Evolutionary conservation across 2,113 vertebrate genomes (phyloP).

Genomic region (Spizaetus ornatus): DNA sequence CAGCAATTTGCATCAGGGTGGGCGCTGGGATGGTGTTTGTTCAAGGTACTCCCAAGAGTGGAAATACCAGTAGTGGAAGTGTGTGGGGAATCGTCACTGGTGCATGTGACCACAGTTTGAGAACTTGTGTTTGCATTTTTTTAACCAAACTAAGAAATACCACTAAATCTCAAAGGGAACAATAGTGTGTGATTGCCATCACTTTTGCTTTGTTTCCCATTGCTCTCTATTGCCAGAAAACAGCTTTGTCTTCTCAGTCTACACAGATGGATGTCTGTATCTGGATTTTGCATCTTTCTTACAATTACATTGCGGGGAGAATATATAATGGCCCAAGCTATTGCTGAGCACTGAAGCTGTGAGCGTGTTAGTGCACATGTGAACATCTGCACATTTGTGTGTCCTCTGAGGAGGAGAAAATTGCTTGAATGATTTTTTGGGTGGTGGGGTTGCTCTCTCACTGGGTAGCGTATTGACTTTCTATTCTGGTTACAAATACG

Average conservation of each 20-base stretch:
- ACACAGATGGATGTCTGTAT: not conserved
- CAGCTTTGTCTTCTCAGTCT: not conserved
- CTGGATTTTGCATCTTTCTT: not conserved
- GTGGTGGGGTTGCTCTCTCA: not conserved
- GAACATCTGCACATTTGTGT: not conserved
- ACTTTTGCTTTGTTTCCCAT: not conserved
- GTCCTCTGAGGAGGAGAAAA: not conserved
- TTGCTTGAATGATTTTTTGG: not conserved
- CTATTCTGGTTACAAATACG: not conserved
- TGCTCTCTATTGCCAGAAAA: not conserved
- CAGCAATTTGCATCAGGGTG: accelerated
- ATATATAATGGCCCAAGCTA: not conserved
- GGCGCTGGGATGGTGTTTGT: not conserved
- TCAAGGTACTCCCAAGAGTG: not conserved
- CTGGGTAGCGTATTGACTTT: not conserved
- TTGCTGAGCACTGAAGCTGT: not conserved
- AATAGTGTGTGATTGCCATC: not conserved
- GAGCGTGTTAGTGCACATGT: not conserved
- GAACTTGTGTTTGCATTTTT: not conserved
- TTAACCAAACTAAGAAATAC: not conserved
- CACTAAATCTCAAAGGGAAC: not conserved
- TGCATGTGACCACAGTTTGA: not conserved
- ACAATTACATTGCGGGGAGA: not conserved
- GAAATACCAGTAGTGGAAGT: not conserved
- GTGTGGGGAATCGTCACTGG: not conserved